Conservation (phyloP, 2,888 invertebrate genomes). For the Dynastes tityus region DNA sequence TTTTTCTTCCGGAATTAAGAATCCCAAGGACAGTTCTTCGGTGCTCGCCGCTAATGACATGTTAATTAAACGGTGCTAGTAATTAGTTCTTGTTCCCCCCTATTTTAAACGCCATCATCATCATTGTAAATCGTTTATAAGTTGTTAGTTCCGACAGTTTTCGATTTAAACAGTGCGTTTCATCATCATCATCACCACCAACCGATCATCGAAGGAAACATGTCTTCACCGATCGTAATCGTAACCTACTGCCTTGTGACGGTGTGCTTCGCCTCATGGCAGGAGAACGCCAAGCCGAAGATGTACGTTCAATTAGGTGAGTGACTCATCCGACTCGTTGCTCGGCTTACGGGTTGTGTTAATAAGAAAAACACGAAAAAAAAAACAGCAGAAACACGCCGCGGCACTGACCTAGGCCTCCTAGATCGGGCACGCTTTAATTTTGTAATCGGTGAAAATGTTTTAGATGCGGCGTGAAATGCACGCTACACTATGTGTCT, state of each 20-base stretch:
- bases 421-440: not conserved
- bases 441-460: not conserved
- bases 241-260: conserved; percentile 72
- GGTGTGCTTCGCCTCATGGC: conserved; percentile 79
- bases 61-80: not conserved
- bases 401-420: conserved; percentile 31
- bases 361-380: not conserved
- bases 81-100: not conserved
- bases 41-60: no score
- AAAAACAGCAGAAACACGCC: not conserved
- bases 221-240: conserved; percentile 65
- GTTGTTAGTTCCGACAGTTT: not conserved
- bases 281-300: conserved; percentile 93
- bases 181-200: not conserved
- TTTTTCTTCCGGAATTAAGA: not conserved
- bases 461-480: not conserved
- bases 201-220: conserved; percentile 15
- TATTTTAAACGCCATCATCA: not conserved
- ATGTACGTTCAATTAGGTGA: conserved; percentile 94
- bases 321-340: conserved; percentile 66
- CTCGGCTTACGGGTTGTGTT: not conserved
- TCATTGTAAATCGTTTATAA: not conserved
- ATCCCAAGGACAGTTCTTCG: no score
- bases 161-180: not conserved
- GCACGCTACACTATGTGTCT: not conserved